Conservation (phyloP, 2,113 vertebrate species). For the Ictidomys tridecemlineatus region DNA sequence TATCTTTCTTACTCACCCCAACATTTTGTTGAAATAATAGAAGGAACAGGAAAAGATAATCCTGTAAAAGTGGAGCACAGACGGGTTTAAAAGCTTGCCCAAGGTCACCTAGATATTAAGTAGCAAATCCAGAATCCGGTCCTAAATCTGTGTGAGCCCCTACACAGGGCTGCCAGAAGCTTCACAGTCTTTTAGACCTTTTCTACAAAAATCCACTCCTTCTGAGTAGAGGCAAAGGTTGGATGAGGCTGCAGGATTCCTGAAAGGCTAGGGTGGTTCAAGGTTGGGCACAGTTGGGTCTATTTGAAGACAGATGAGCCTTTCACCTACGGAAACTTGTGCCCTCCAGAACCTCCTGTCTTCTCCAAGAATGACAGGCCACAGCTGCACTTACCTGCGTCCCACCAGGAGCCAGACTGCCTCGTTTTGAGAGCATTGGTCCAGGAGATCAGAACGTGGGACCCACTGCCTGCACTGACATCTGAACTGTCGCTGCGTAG, state of each 20-base stretch:
- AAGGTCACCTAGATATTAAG: not conserved
- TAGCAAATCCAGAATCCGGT: conserved; percentile 4
- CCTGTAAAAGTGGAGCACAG: not conserved
- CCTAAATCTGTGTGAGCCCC: not conserved
- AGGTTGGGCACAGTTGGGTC: not conserved
- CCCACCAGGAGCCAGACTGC: not conserved
- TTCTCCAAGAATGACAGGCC: not conserved
- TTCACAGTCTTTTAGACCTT: not conserved
- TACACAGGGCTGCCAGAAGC: not conserved
- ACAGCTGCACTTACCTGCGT: not conserved
- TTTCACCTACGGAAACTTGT: not conserved
- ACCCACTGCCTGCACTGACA: not conserved
- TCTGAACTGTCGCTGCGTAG: not conserved
- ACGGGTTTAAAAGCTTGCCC: not conserved
- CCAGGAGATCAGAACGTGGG: not conserved
- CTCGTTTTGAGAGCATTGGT: not conserved
- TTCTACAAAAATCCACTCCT: not conserved
- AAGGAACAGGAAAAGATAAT: not conserved
- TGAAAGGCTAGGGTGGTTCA: not conserved
- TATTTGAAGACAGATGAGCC: not conserved
- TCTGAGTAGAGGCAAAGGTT: not conserved
- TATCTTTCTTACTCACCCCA: not conserved
- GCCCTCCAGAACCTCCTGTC: not conserved
- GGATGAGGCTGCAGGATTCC: not conserved
- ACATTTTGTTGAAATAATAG: not conserved